Conservation (phyloP, 2,797 vertebrate species). For the Hoplostethus atlanticus region DNA sequence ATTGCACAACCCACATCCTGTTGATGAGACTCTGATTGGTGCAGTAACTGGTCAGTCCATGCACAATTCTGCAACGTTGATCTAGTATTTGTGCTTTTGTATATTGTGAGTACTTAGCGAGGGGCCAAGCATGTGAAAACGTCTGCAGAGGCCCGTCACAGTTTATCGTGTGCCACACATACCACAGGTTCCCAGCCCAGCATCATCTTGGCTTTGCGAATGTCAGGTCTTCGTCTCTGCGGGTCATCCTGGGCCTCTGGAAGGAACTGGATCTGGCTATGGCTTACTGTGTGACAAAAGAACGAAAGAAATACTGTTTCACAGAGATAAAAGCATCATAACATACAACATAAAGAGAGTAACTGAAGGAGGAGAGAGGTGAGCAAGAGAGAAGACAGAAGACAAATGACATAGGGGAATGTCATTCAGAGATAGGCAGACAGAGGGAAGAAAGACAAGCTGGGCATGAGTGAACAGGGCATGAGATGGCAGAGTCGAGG, state of each 20-base stretch:
- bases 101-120: background rate
- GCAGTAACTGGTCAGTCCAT: background rate
- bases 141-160: no score
- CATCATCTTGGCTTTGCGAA: constrained; percentile 94
- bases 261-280: constrained; percentile 97
- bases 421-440: background rate
- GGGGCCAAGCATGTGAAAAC: background rate
- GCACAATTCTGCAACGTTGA: no score
- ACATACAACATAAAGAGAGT: background rate
- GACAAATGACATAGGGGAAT: background rate
- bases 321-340: background rate
- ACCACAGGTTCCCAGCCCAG: constrained; percentile 99
- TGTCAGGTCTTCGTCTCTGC: constrained; percentile 96
- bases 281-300: constrained; percentile 83
- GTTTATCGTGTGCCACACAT: constrained; percentile 60
- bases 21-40: background rate
- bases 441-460: background rate
- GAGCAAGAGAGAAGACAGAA: background rate
- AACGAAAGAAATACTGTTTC: background rate
- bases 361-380: background rate
- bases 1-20: background rate
- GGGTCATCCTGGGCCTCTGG: constrained; percentile 98
- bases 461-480: background rate
- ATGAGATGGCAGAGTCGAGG: background rate
- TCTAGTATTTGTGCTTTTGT: no score